Percentiles rank a stretch among this genome's conserved stretches.
Evolutionary conservation across 2,113 vertebrate species (phyloP).

Genomic region (Petrocephalus microphthalmus): DNA sequence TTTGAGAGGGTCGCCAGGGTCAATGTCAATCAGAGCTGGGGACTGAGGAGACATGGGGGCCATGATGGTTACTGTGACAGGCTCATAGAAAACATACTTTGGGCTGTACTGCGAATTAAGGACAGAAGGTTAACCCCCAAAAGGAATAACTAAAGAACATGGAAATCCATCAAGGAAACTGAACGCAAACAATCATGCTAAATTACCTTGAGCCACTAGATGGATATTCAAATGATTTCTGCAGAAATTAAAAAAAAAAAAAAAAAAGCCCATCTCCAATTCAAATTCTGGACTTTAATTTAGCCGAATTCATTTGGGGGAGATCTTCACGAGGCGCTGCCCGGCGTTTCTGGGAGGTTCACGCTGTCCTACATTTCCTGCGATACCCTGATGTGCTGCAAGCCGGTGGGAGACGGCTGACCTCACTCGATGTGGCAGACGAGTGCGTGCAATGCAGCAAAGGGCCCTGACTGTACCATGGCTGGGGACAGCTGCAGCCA

Average conservation of each 20-base stretch:
- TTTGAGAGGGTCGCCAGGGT: neutral
- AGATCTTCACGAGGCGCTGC: neutral
- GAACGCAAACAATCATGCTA: neutral
- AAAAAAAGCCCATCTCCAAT: too few relatives aligned
- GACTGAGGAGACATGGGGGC: neutral
- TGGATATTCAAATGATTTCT: neutral
- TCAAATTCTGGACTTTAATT: neutral
- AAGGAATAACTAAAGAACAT: neutral
- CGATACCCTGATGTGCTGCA: neutral
- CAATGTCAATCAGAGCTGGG: neutral
- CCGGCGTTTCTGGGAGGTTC: neutral
- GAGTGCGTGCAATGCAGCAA: neutral
- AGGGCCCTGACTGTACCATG: neutral
- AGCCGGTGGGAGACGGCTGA: neutral
- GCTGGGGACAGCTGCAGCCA: neutral
- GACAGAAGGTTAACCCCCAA: neutral
- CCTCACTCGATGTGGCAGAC: neutral
- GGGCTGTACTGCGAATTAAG: neutral
- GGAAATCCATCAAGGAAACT: neutral
- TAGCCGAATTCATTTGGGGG: neutral
- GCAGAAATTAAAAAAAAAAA: neutral
- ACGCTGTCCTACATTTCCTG: too few relatives aligned
- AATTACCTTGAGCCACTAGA: neutral
- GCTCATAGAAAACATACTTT: neutral
- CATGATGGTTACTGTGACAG: neutral